These are phyloP conservation scores for Platycercus adscitus DNA, from an alignment of 2,113 vertebrate genomes.

Conservation along the genomic window DNA sequence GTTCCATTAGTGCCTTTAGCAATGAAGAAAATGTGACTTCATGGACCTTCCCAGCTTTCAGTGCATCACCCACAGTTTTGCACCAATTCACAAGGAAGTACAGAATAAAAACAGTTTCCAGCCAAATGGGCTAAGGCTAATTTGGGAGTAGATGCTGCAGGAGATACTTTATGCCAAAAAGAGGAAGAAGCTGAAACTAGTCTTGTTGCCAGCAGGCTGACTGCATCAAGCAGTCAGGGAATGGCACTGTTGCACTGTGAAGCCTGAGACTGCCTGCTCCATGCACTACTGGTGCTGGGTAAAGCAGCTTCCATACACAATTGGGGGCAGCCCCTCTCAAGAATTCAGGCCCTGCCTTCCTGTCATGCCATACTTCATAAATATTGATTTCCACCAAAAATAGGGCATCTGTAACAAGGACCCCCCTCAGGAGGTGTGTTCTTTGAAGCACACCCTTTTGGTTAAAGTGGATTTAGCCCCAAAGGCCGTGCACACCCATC, in stretches of 20 bases:
- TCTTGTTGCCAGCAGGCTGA: background rate
- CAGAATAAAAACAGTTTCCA: background rate
- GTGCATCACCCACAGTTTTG: background rate
- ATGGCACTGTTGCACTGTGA: background rate
- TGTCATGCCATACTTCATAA: background rate
- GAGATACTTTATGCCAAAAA: background rate
- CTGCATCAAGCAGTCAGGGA: background rate
- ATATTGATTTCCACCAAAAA: background rate
- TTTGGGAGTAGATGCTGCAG: background rate
- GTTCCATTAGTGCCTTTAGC: background rate
- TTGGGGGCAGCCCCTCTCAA: background rate
- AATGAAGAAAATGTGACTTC: background rate
- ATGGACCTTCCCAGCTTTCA: background rate
- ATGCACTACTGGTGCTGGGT: background rate
- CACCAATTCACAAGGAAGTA: background rate
- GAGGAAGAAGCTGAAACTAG: background rate
- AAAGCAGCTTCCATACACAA: background rate
- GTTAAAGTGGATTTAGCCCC: background rate
- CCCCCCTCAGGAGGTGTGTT: background rate
- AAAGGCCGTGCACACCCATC: background rate
- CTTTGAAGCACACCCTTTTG: background rate
- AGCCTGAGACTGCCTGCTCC: background rate
- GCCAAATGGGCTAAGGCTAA: background rate
- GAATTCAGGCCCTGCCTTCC: background rate
- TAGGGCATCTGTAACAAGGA: rapidly evolving